A percentile compares a stretch with the other conserved stretches of the same genome.
Conservation (phyloP, 30 jellyfish, hydroid and myxozoan genomes). For the Rhopilema esculentum region DNA sequence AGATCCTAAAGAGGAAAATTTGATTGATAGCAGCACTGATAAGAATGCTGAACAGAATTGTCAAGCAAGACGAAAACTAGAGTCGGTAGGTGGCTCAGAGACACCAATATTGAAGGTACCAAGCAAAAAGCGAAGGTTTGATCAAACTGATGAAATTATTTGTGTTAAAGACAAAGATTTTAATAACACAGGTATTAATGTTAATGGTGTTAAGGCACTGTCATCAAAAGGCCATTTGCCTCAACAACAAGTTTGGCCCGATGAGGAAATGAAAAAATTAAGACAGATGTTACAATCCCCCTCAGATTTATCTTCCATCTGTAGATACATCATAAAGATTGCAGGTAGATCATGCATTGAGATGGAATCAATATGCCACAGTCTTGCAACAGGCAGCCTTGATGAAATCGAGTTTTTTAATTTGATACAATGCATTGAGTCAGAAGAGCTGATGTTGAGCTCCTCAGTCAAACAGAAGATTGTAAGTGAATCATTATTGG, state of each 20-base stretch:
- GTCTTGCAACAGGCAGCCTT: not conserved
- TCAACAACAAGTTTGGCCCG: not conserved
- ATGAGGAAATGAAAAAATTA: not conserved
- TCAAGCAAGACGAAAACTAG: not conserved
- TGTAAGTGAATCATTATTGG: not conserved
- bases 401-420: conserved; percentile 1
- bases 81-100: not conserved
- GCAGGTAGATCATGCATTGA: not conserved
- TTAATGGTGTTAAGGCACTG: not conserved
- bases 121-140: not conserved
- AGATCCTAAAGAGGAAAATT: not conserved
- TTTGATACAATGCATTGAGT: conserved; percentile 5
- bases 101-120: not conserved
- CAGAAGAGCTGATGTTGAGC: conserved; percentile 3
- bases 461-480: not conserved
- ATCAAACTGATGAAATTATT: not conserved
- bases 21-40: too few species aligned
- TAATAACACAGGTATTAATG: not conserved
- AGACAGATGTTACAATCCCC: not conserved
- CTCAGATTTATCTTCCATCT: not conserved
- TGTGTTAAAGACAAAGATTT: not conserved
- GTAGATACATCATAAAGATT: not conserved
- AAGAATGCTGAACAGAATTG: not conserved
- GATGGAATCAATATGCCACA: not conserved
- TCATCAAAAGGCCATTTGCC: not conserved